Evolutionary conservation across 2,113 vertebrate species (phyloP).

Genomic region (Alethe castanea): DNA sequence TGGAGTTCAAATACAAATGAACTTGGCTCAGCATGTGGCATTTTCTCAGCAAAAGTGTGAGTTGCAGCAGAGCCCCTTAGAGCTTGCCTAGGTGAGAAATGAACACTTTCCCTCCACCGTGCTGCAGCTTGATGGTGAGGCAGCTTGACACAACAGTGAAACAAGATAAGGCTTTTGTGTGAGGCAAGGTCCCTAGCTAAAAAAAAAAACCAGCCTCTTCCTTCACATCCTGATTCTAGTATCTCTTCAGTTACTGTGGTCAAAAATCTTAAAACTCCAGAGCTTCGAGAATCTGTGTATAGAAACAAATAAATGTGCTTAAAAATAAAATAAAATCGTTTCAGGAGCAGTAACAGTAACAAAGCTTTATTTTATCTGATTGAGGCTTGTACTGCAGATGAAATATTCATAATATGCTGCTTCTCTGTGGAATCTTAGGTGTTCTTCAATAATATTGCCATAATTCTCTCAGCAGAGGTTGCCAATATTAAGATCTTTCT

Average conservation of each 20-base stretch:
- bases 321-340: neutral
- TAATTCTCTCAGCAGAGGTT: neutral
- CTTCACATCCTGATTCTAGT: neutral
- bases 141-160: neutral
- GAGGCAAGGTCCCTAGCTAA: neutral
- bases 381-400: neutral
- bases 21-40: slow-evolving; percentile 14
- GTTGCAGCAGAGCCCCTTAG: neutral
- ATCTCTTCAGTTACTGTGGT: neutral
- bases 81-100: neutral
- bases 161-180: neutral
- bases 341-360: neutral
- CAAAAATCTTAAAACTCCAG: neutral
- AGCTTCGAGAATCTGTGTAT: neutral
- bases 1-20: slow-evolving; percentile 3
- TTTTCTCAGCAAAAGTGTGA: neutral
- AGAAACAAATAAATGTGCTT: neutral
- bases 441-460: neutral
- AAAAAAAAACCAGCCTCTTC: neutral
- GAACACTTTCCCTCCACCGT: neutral
- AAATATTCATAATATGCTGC: neutral
- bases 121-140: neutral
- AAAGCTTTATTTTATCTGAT: neutral
- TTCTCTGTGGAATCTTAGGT: neutral
- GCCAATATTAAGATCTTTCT: neutral